Conservation (phyloP, 2,888 invertebrate genomes). For the Rhagonycha lutea region DNA sequence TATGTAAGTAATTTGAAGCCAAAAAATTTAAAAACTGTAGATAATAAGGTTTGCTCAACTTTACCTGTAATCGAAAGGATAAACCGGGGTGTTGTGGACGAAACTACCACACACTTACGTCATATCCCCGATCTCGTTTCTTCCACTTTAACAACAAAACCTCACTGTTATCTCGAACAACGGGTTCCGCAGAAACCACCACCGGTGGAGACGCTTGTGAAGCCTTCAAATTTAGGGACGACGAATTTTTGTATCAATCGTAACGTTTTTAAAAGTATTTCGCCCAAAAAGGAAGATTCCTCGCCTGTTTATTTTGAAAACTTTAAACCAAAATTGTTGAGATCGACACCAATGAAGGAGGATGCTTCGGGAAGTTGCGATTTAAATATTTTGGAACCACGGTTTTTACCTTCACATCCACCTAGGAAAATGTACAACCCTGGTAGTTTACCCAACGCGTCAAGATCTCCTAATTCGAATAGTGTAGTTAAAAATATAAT, state of each 20-base stretch:
- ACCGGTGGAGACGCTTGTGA: background rate
- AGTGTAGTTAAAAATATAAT: conserved; percentile 52
- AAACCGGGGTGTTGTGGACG: background rate
- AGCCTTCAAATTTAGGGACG: background rate
- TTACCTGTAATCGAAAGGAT: background rate
- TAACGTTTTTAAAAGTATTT: conserved; percentile 38
- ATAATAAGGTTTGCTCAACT: conserved; percentile 7
- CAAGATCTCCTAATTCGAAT: conserved; percentile 7
- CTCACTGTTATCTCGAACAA: background rate
- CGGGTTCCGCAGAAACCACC: background rate
- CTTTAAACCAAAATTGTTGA: conserved; percentile 8
- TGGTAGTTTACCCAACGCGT: background rate
- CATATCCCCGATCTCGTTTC: conserved; percentile 43
- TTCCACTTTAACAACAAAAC: conserved; percentile 34
- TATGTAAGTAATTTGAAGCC: conserved; percentile 38
- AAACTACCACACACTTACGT: background rate
- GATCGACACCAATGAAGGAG: background rate
- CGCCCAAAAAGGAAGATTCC: background rate
- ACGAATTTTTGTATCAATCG: conserved; percentile 38
- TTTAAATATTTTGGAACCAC: background rate
- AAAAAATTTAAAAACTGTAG: background rate
- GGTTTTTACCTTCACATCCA: background rate
- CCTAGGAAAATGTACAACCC: background rate
- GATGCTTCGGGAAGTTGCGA: background rate
- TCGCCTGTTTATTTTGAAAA: conserved; percentile 3